Percentiles rank a stretch among this genome's conserved stretches.
Conservation (phyloP, 2,888 invertebrate genomes). For the Parochlus steinenii region DNA sequence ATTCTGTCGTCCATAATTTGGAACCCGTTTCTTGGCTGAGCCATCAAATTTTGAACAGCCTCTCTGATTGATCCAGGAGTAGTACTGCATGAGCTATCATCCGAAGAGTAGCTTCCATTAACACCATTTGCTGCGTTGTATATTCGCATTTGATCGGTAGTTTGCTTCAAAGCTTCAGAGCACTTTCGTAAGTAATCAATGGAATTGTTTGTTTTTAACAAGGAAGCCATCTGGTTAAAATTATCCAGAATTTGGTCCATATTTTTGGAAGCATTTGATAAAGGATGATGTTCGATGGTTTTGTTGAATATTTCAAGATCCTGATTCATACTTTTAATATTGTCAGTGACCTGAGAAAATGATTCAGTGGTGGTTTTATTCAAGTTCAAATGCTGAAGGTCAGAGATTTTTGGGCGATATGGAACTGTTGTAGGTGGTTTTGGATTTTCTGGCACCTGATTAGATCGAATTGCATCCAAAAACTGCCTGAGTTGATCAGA, state of each 20-base stretch:
- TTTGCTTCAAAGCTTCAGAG: constrained; percentile 28
- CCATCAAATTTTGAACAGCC: constrained; percentile 48
- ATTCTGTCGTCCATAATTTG: constrained; percentile 63
- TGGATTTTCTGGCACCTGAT: constrained; percentile 25
- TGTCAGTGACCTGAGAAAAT: constrained; percentile 30
- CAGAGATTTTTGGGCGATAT: no score
- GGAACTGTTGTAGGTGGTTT: constrained; percentile 9
- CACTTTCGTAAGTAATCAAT: constrained; percentile 30
- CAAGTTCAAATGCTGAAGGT: background rate
- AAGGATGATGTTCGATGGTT: constrained; percentile 16
- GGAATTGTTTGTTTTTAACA: constrained; percentile 21
- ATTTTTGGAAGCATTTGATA: constrained; percentile 21
- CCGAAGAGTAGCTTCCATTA: constrained; percentile 20
- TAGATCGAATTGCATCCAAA: constrained; percentile 29
- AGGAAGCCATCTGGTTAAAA: constrained; percentile 29
- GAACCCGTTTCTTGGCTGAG: constrained; percentile 56
- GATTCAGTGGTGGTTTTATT: constrained; percentile 23
- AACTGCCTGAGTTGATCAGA: constrained; percentile 29
- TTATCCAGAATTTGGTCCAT: constrained; percentile 30
- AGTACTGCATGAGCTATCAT: constrained; percentile 28
- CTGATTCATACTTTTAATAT: constrained; percentile 28
- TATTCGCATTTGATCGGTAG: constrained; percentile 26
- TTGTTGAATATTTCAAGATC: constrained; percentile 23
- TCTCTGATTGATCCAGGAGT: constrained; percentile 50
- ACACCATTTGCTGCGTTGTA: constrained; percentile 17